phyloP scores from a whole-genome alignment of 2,888 invertebrate species.

The Andrena chrysosceles region DNA sequence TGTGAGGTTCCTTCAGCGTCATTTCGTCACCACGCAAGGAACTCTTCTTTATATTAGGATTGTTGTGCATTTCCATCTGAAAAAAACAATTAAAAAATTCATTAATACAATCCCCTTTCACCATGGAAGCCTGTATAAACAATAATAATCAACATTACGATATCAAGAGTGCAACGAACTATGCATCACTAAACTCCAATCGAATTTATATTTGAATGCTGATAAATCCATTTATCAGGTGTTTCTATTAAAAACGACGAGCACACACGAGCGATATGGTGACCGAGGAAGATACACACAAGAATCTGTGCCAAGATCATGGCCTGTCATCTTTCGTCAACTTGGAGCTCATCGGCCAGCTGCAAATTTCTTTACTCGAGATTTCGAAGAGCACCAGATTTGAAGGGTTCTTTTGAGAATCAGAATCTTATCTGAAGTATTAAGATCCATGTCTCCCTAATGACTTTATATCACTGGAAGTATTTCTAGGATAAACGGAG shows the following conservation, averaged over 20 bases:
- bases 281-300: slow-evolving; percentile 22
- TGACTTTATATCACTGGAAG: no score
- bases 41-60: slow-evolving; percentile 74
- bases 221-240: not conserved
- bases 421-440: no score
- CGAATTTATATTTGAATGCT: not conserved
- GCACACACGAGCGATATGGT: not conserved
- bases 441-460: no score
- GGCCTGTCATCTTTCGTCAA: slow-evolving; percentile 27
- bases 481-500: no score
- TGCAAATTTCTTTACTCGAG: not conserved
- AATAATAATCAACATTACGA: not conserved
- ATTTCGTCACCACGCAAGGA: slow-evolving; percentile 76
- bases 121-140: not conserved
- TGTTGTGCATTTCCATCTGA: slow-evolving; percentile 83
- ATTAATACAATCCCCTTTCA: not conserved
- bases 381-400: not conserved
- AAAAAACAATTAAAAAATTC: slow-evolving; percentile 37
- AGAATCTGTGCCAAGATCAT: slow-evolving; percentile 26
- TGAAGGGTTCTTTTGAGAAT: no score
- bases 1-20: slow-evolving; percentile 77
- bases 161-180: not conserved
- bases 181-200: not conserved
- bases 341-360: not conserved
- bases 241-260: not conserved